phyloP scores from a whole-genome alignment of 1,140 invertebrate genomes.

The Drosophila repletoides region DNA sequence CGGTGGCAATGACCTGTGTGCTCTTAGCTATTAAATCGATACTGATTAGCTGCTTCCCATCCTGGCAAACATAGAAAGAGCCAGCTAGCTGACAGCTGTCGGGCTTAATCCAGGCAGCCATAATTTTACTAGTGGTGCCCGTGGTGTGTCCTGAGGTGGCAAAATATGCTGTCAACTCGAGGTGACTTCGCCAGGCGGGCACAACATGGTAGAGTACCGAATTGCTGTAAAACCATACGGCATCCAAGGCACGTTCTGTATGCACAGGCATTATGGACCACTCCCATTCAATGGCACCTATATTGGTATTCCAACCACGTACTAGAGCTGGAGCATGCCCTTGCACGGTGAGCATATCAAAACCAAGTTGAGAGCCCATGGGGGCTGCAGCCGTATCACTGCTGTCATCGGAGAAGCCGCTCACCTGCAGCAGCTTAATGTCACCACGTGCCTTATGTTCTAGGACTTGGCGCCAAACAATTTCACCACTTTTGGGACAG shows the following conservation, averaged over 20 bases:
- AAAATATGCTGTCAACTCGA: conserved; percentile 88
- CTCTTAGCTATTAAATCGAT: conserved; percentile 82
- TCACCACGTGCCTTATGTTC: conserved; percentile 86
- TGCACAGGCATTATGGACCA: conserved; percentile 84
- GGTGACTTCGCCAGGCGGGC: conserved; percentile 85
- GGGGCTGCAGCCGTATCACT: conserved; percentile 83
- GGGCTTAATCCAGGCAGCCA: conserved; percentile 86
- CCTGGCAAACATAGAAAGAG: conserved; percentile 86
- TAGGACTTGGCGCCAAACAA: conserved; percentile 92
- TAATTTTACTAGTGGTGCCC: conserved; percentile 84
- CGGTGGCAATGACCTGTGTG: conserved; percentile 60
- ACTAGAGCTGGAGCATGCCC: conserved; percentile 88
- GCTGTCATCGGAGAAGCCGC: conserved; percentile 52
- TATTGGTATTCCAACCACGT: conserved; percentile 89
- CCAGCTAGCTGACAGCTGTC: conserved; percentile 86
- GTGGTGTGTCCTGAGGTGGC: conserved; percentile 86
- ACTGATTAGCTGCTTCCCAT: conserved; percentile 82
- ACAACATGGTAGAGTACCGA: conserved; percentile 87
- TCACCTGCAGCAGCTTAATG: conserved; percentile 85
- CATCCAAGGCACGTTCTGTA: conserved; percentile 82
- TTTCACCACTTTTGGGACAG: conserved; percentile 91
- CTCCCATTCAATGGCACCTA: conserved; percentile 86
- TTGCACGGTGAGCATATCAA: conserved; percentile 88
- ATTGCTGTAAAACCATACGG: conserved; percentile 86
- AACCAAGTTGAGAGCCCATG: conserved; percentile 64